Evolutionary conservation across 53 echinoderm and acorn worm genomes (phyloP).

Genomic region (Temnopleurus reevesii): DNA sequence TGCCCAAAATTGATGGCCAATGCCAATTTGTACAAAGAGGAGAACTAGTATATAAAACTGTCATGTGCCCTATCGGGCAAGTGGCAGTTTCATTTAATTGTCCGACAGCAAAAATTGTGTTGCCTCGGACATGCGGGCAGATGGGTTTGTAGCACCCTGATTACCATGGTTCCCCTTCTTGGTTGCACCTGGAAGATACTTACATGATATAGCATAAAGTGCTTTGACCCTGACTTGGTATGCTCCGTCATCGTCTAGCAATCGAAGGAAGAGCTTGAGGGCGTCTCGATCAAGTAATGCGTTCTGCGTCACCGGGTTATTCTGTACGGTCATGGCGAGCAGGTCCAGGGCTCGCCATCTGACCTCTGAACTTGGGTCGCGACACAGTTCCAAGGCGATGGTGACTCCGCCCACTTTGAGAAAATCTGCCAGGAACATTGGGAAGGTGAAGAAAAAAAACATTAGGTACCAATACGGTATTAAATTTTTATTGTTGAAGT

Average conservation of each 20-base stretch:
- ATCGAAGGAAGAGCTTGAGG: slow-evolving; percentile 62
- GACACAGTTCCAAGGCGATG: slow-evolving; percentile 65
- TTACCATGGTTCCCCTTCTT: background rate
- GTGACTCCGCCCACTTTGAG: slow-evolving; percentile 82
- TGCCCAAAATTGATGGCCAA: no score
- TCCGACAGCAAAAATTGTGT: no score
- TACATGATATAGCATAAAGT: slow-evolving; percentile 96
- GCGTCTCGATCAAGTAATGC: slow-evolving; percentile 64
- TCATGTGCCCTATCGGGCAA: no score
- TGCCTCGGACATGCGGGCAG: no score
- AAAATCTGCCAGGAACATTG: slow-evolving; percentile 77
- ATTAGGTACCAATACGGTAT: no score
- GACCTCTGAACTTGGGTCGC: slow-evolving; percentile 84
- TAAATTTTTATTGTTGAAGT: no score
- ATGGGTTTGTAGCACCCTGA: no score
- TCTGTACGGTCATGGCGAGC: slow-evolving; percentile 80
- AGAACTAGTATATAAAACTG: no score
- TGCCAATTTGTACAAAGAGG: no score
- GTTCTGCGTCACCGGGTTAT: slow-evolving; percentile 79
- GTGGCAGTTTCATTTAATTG: no score
- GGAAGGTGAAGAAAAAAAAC: no score
- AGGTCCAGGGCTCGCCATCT: slow-evolving; percentile 88
- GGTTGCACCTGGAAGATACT: slow-evolving; percentile 30
- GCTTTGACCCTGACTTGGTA: slow-evolving; percentile 84
- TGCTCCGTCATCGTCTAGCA: slow-evolving; percentile 73